Percentiles rank a stretch among this genome's conserved stretches.
Conservation (phyloP, 2,797 vertebrate genomes). For the Siniperca obscura region DNA sequence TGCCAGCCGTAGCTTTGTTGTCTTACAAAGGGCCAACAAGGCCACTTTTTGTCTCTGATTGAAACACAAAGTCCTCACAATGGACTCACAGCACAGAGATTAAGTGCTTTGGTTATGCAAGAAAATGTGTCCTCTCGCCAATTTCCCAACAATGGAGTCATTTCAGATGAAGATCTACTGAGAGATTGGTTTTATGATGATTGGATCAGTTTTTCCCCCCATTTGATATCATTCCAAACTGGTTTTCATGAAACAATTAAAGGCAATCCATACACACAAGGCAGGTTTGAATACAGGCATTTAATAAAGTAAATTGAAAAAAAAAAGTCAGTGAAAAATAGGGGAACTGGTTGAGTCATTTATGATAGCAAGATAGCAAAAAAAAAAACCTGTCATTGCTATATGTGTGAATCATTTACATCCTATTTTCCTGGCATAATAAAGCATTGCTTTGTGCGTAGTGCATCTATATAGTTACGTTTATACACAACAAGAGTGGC, state of each 20-base stretch:
- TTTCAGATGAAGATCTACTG: conserved; percentile 41
- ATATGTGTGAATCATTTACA: conserved; percentile 41
- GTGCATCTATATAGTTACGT: conserved; percentile 57
- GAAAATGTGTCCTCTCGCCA: conserved; percentile 40
- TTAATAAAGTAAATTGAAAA: conserved; percentile 77
- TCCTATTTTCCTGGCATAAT: conserved; percentile 37
- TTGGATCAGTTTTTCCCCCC: conserved; percentile 21
- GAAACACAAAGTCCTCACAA: conserved; percentile 28
- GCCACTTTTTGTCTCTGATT: conserved; percentile 39
- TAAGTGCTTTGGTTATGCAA: conserved; percentile 58
- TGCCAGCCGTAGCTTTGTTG: conserved; percentile 42
- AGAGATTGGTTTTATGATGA: conserved; percentile 49
- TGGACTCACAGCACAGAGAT: conserved; percentile 33
- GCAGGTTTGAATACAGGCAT: conserved; percentile 65
- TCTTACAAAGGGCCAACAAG: conserved; percentile 30
- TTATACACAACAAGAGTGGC: conserved; percentile 56
- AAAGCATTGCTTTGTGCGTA: conserved; percentile 49
- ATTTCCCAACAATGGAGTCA: conserved; percentile 49
- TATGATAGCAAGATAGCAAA: conserved; percentile 62
- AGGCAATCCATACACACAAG: conserved; percentile 22
- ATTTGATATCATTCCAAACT: conserved; percentile 19
- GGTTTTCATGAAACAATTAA: conserved; percentile 15
- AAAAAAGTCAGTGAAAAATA: conserved; percentile 23
- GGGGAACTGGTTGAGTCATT: conserved; percentile 4
- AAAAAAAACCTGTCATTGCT: conserved; percentile 46